Base-by-base conservation (phyloP, 1,140 invertebrate species). In the Lithobius niger region DNA sequence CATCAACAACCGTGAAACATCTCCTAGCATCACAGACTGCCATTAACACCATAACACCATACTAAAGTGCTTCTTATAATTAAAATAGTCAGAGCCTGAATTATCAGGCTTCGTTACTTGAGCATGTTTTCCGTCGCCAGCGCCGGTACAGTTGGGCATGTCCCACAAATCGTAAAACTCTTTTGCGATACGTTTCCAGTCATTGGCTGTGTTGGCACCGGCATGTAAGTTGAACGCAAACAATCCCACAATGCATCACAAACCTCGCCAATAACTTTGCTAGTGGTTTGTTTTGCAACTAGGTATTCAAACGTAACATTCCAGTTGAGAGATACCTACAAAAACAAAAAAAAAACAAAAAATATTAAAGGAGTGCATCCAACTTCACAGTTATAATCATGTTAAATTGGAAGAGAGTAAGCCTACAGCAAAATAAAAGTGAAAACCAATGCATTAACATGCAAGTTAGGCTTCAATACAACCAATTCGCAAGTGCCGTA, bases 21-120 rank as follows among this genome's bases (percentile, higher is more conserved):
- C 68, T 68, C 55, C 68, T 60, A 26, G 65, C 60, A 66, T 71
- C 68, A 28, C 48, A 63, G 0, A 68, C 56, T 13, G 64, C 72
- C 48, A 70, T 58, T 4, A n/a, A n/a, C n/a, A n/a, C n/a, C n/a
- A n/a, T n/a, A 71, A 50, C 21, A 72, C 62, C 18, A 73, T 65
- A 21, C 62, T 69, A 57, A 64, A 73, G 49, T 60, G 69, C 25
- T 64, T 57, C 58, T 75, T 75, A 57, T 75, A 73, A 60, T 76
- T 76, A 51, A 61, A 69, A 65, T 62, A 74, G 3, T 51, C 26
- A 6, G 60, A 64, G 19, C 66, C 62, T 27, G 51, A 50, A 28
- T 60, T 53, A 25, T 45, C 51, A 3, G 60, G 62, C 43, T 54
- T 36, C 47, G 61, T 13, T 21, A 67, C 57, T 28, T 48, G 18